Base-by-base conservation (phyloP, 2,888 invertebrate genomes). In the Yponomeuta plumbellus region DNA sequence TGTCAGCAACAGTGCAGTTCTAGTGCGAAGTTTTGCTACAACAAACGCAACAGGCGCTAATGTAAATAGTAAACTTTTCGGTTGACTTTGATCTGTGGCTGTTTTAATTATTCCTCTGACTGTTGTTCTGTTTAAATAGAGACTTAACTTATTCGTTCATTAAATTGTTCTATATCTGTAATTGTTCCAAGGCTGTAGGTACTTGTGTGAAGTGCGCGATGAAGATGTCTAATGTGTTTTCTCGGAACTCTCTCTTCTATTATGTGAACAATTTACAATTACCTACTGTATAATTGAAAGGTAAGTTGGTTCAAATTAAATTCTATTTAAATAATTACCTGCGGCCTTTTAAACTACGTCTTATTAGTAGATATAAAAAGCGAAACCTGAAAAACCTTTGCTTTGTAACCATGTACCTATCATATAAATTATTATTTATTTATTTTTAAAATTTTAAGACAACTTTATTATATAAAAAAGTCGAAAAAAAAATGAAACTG, bases 1-100 rank as follows among this genome's bases (percentile, higher is more conserved):
- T 69, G 59, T 67, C 67, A 77, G 77, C 78, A 79, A 80, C 21
- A 67, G 44, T 52, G 17, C 13, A 52, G 17, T 52, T 13, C 5
- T 52, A 52, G 44, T 52, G 44, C 44, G 17, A 17, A 52, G 17
- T 17, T 40, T 72, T 67, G 73, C 85, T 84, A 83, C 82, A 74
- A 72, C 78, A 74, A 79, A 70, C 77, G 80, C 81, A 87, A 86
- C 86, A 90, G 89, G 89, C 88, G 86, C 75, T 72, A 71, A 68
- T 68, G 67, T 69, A 68, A 73, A 73, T 75, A 76, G 75, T 77
- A 76, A 76, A 74, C 74, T 79, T 79, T 76, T 73, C 78, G 76
- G 73, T 78, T 77, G 71, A 73, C 80, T 78, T 81, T 79, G 70
- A 76, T 72, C 74, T 69, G 44, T 52, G 13, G 44, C 17, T 44